phyloP scores from a whole-genome alignment of 2,797 vertebrate genomes.

The Sebastes steindachneri region DNA sequence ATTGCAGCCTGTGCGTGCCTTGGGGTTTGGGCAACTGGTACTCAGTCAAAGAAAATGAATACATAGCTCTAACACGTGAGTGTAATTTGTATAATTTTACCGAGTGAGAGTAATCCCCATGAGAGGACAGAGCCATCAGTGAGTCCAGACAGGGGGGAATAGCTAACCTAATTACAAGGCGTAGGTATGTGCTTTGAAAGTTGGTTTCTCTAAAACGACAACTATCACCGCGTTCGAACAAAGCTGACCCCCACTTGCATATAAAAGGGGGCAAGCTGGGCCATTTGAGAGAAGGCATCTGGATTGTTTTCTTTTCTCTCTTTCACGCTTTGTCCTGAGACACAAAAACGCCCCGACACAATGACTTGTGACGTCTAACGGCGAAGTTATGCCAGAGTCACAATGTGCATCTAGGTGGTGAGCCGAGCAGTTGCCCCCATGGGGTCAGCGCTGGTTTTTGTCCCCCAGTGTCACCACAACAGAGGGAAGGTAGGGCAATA shows the following conservation, averaged over 20 bases:
- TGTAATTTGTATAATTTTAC: conserved; percentile 45
- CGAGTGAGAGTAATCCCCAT: conserved; percentile 7
- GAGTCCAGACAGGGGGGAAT: neutral
- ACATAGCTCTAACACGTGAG: neutral
- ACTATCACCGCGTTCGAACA: conserved; percentile 41
- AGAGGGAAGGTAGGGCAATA: conserved; percentile 70
- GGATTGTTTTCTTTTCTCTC: conserved; percentile 74
- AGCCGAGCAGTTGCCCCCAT: conserved; percentile 52
- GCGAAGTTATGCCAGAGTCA: conserved; percentile 70
- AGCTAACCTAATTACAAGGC: conserved; percentile 69
- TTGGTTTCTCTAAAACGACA: conserved; percentile 53
- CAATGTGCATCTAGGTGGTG: conserved; percentile 72
- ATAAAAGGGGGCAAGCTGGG: conserved; percentile 55
- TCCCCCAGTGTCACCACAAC: conserved; percentile 57
- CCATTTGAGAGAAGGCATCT: conserved; percentile 65
- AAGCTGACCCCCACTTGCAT: conserved; percentile 68
- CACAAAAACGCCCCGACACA: conserved; percentile 71
- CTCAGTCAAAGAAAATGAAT: conserved; percentile 31
- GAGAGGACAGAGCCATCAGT: conserved; percentile 15
- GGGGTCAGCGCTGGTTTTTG: conserved; percentile 68
- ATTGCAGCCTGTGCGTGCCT: conserved; percentile 11
- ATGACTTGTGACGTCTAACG: conserved; percentile 72
- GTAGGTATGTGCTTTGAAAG: conserved; percentile 65
- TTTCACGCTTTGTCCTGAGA: conserved; percentile 73
- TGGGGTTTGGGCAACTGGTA: neutral